These are phyloP conservation scores for Acanthosepion lycidas DNA, from an alignment of 2,888 invertebrate genomes.

Conservation along the genomic window DNA sequence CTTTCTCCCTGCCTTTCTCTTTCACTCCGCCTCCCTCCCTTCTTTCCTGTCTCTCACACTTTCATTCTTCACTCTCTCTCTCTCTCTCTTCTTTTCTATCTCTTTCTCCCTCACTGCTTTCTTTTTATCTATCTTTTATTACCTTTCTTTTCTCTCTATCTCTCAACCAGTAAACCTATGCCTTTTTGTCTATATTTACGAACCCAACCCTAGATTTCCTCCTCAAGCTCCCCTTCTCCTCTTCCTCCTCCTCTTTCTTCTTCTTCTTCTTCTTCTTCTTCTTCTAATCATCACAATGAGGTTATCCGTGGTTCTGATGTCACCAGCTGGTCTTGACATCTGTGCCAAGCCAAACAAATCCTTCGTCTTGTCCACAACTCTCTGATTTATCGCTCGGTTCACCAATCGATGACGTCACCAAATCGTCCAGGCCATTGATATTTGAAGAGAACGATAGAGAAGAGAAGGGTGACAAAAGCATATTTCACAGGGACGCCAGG, in stretches of 20 bases:
- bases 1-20: too few species aligned
- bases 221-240: background rate
- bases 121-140: background rate
- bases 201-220: background rate
- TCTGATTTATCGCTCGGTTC: conserved; percentile 9
- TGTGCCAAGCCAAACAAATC: conserved; percentile 33
- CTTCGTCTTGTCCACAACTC: background rate
- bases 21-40: background rate
- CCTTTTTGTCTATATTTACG: too few species aligned
- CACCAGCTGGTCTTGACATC: conserved; percentile 8
- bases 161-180: background rate
- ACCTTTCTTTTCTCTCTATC: background rate
- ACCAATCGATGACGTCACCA: conserved; percentile 20
- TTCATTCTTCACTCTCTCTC: too few species aligned
- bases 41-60: too few species aligned
- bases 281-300: background rate
- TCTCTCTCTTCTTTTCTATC: background rate
- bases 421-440: background rate
- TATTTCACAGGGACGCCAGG: background rate
- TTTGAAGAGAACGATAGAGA: background rate
- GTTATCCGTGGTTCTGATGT: background rate
- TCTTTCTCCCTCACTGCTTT: background rate
- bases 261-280: background rate
- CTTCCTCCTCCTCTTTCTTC: background rate
- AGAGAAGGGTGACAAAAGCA: background rate